Evolutionary conservation across 2,888 invertebrate species (phyloP), one percentile per base, ranked within the genome.

Genomic region (Timandra comae): DNA sequence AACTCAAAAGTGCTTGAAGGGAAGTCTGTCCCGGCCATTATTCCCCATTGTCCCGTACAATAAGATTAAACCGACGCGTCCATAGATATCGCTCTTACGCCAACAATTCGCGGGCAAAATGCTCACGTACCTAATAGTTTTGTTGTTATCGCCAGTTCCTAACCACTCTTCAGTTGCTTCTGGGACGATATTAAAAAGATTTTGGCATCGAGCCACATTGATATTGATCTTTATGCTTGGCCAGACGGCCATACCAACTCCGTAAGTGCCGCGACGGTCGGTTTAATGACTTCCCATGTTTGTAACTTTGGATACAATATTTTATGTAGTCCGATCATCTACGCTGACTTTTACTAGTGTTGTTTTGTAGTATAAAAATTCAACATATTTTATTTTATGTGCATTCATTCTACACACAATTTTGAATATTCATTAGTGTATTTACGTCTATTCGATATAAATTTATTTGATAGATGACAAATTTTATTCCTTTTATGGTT

Each of bases 181-280:
- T 71, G 69, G 66, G 75, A 72, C 65, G 79, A 81, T 85, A 84
- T 84, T 84, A 84, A 84, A 84, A 82, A 84, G 81, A 81, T 82
- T 76, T 81, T 85, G 85, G 85, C 84, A 78, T 57, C 61, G 66
- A 56, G 82, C 84, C 85, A 85, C 67, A 58, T 47, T 69, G 84
- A 82, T 85, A 84, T 82, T 77, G 82, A 85, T 84, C 84, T 82
- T 81, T 75, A 81, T 79, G 81, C 77, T 75, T 67, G 72, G 72
- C 79, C 79, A 79, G 81, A 79, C 78, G 69, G 74, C 73, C 71
- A 72, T 79, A 73, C 70, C 64, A 78, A 68, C 70, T 69, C 63
- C 68, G 64, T 73, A 79, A 80, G 75, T 80, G 69, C 76, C 70
- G 66, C 66, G 73, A 69, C 68, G 63, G 71, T 75, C 67, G 69